phyloP scores from a whole-genome alignment of 2,797 vertebrate species.

The Platalea minor region DNA sequence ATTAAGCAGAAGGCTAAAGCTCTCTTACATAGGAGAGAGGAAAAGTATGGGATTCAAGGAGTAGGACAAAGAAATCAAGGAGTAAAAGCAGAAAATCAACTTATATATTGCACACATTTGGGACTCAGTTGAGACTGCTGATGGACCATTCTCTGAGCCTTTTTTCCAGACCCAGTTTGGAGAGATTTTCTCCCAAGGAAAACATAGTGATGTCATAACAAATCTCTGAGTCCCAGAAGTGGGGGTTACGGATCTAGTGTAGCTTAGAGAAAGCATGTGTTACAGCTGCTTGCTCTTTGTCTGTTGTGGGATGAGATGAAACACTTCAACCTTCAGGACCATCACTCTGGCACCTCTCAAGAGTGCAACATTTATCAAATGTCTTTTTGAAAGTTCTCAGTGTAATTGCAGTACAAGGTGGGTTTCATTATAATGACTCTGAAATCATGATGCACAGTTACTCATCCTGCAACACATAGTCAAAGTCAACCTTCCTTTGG shows the following conservation, averaged over 20 bases:
- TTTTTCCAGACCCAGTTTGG: background rate
- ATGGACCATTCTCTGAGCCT: background rate
- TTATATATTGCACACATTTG: background rate
- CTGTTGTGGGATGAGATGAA: background rate
- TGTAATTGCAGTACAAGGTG: background rate
- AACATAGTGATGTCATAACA: background rate
- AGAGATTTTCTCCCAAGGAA: background rate
- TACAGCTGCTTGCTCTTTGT: background rate
- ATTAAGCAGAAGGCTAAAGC: background rate
- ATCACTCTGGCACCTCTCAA: background rate
- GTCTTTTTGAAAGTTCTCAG: background rate
- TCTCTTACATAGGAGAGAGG: background rate
- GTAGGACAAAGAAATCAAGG: background rate
- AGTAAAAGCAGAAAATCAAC: background rate
- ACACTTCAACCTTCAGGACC: background rate
- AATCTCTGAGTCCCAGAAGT: background rate
- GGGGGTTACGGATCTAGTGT: fast-evolving
- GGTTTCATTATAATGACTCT: background rate
- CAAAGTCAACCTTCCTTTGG: conserved; percentile 24
- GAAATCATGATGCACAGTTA: background rate
- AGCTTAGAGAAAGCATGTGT: background rate
- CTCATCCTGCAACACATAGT: background rate
- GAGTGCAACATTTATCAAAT: background rate
- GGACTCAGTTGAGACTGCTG: background rate
- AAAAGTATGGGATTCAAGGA: background rate